Base-by-base conservation (phyloP, 1,140 invertebrate species). In the Cyclargus thomasi region DNA sequence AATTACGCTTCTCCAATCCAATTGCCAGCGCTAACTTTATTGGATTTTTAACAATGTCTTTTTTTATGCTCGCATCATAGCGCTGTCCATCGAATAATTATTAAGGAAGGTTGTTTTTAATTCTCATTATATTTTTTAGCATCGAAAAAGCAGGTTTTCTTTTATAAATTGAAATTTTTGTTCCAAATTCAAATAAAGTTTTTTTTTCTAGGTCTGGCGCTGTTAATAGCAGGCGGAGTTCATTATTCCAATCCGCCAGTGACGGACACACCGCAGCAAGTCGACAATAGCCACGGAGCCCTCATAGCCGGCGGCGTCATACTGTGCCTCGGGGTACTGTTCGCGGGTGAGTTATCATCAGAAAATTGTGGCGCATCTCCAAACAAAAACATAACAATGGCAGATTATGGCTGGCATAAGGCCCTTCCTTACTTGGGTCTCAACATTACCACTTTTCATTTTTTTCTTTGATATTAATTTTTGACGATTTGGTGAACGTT, bases 241-340 rank as follows among this genome's bases (percentile, higher is more conserved):
- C 82, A 86, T 72, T 84, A 83, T 65, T 83, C 82, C 1, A 84
- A 82, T 53, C 36, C 77, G 59, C 75, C 86, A 1, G 65, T 76
- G 11, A 66, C 76, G 2, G 73, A 77, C 17, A 71, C 79, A 22
- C 76, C 83, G 2, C 80, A 83, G 65, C 74, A 78, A 53, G 64
- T 73, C 6, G 87, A 88, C 72, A 80, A 74, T 59, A 83, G 86
- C 17, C 67, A 85, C 18, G 84, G 84, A 22, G 82, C 80, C 21
- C 82, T 90, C 63, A 83, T 88, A 29, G 85, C 85, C 7, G 88
- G 88, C 59, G 86, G 84, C 21, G 88, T 88, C 36, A 73, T 88
- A 68, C 75, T 90, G 14, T 83, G 79, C 64, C 70, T 90, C 18
- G 88, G 88, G 71, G 67, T 86, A 22, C 71, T 90, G 23, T 85